A percentile compares a stretch with the other conserved stretches of the same genome.
Conservation (phyloP, 2,113 vertebrate species). For the Gambusia affinis region DNA sequence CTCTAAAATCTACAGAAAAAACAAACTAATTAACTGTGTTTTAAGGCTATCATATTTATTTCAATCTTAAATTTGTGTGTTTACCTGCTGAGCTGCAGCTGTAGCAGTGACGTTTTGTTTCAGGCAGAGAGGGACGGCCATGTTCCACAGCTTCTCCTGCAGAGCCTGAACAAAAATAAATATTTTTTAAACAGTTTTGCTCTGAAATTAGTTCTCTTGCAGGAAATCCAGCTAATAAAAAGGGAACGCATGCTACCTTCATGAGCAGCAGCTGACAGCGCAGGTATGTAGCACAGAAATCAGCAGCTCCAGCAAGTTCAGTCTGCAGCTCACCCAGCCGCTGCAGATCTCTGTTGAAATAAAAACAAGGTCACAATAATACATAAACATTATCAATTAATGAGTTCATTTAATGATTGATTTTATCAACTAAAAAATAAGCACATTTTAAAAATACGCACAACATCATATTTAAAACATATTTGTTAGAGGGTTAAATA, state of each 20-base stretch:
- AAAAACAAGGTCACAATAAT: neutral
- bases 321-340: constrained; percentile 94
- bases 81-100: constrained; percentile 90
- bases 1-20: constrained; percentile 85
- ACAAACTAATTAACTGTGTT: neutral
- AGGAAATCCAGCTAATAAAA: too few species aligned
- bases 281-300: constrained; percentile 95
- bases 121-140: constrained; percentile 91
- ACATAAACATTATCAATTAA: too few species aligned
- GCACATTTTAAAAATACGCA: too few species aligned
- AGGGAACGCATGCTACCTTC: constrained; percentile 79
- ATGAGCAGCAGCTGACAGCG: constrained; percentile 94
- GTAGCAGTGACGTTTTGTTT: constrained; percentile 92
- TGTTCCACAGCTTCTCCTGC: constrained; percentile 95
- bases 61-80: neutral
- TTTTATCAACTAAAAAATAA: too few species aligned
- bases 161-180: constrained; percentile 81
- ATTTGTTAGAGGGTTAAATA: too few species aligned
- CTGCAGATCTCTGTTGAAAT: constrained; percentile 86
- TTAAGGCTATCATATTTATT: neutral
- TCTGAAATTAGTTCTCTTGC: too few species aligned
- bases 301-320: constrained; percentile 91
- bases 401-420: too few species aligned
- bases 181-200: neutral
- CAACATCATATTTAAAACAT: too few species aligned